Evolutionary conservation across 2,888 invertebrate genomes (phyloP), one percentile per base, ranked within the genome.

Genomic region (Andrena dorsata): DNA sequence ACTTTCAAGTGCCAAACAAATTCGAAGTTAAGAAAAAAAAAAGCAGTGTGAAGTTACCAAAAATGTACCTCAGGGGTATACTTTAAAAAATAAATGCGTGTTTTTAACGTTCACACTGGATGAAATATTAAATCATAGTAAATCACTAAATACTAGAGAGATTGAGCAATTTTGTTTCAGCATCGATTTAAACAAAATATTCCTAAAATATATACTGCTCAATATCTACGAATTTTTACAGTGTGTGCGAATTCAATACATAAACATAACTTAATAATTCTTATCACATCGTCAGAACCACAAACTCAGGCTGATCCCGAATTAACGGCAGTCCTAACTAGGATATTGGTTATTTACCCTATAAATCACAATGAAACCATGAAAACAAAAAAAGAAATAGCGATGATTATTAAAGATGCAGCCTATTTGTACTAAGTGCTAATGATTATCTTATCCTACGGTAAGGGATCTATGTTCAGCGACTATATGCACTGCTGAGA

Each of bases 401-500:
- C 51, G 2, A 83, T 58, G 49, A 60, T 64, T 63, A 32, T 13
- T 51, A 20, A 73, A 75, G 63, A 61, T 64, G 65, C 65, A 49
- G 73, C 6, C 60, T 79, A 79, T 60, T 66, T 65, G n/a, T 74
- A 69, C 68, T 63, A 80, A 63, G 41, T 75, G 56, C 76, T 82
- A 82, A 16, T 65, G 35, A 63, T 80, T 32, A 86, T 76, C 72
- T 79, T 81, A 87, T 30, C 2, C 58, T 75, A 69, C 65, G 6
- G 63, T 61, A 84, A 20, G 5, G 32, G 51, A 68, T 69, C 71
- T 77, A 79, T 69, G 28, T 72, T 75, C 41, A 76, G 71, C 61
- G 49, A 64, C 69, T 86, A 88, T 88, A 88, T 88, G 86, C 87
- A 86, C 81, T 65, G 30, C 61, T 74, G 56, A 72, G 7, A 75